These are phyloP conservation scores for Leucophora obtusa DNA, from an alignment of 2,888 invertebrate species.

Conservation along the genomic window DNA sequence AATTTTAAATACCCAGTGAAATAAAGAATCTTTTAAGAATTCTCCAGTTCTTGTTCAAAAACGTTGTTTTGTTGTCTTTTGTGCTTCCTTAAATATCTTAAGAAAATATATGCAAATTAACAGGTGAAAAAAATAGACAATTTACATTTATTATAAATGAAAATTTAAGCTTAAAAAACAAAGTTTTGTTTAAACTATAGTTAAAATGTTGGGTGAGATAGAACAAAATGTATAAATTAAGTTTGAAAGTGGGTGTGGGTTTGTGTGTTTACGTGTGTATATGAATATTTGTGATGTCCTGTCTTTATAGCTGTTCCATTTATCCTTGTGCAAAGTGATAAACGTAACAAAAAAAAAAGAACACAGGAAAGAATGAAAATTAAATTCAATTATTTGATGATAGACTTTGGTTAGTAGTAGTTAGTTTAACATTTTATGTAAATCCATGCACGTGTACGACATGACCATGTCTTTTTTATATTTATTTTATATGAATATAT, in stretches of 20 bases:
- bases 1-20: too few relatives aligned
- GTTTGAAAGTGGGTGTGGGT: neutral
- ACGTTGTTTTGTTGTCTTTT: neutral
- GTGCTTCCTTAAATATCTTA: neutral
- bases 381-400: conserved; percentile 41
- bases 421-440: conserved; percentile 33
- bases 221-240: neutral
- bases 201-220: neutral
- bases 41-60: neutral
- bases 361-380: conserved; percentile 9
- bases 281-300: neutral
- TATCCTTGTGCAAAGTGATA: neutral
- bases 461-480: conserved; percentile 11
- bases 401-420: conserved; percentile 29
- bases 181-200: conserved; percentile 2
- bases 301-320: neutral
- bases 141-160: conserved; percentile 45
- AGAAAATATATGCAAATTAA: conserved; percentile 53
- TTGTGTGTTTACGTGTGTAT: neutral
- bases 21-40: neutral
- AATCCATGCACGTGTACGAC: conserved; percentile 40
- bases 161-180: conserved; percentile 7
- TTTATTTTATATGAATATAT: neutral
- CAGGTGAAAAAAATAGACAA: conserved; percentile 47
- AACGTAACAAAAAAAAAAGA: conserved; percentile 1